These are phyloP conservation scores for Ophioninae sp. DNA, from an alignment of 2,888 invertebrate species.

Conservation along the genomic window DNA sequence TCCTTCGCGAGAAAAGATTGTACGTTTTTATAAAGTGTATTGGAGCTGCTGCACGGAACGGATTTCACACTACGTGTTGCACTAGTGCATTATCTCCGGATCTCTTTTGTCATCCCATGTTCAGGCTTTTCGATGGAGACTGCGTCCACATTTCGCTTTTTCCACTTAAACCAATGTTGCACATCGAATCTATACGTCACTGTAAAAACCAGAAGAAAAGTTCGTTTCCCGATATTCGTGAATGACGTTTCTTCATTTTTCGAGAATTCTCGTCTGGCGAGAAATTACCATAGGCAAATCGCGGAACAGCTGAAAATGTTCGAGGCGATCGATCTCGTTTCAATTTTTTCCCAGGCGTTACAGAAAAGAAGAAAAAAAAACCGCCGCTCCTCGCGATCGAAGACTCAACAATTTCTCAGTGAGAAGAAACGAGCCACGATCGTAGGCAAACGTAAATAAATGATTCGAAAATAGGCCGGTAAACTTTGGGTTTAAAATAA, in stretches of 20 bases:
- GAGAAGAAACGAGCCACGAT: neutral
- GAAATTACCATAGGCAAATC: neutral
- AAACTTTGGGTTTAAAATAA: constrained; percentile 15
- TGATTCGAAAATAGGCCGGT: constrained; percentile 6
- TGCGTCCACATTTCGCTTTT: constrained; percentile 14
- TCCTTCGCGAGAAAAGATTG: neutral
- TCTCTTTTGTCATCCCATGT: constrained; percentile 46
- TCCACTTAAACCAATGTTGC: neutral
- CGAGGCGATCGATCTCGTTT: neutral
- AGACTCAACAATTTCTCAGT: neutral
- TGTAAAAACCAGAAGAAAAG: constrained; percentile 1
- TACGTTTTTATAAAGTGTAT: neutral
- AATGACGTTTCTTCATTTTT: neutral
- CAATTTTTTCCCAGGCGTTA: neutral
- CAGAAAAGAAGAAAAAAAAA: neutral
- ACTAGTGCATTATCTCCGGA: constrained; percentile 18
- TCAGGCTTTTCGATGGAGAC: constrained; percentile 25
- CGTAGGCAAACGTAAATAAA: constrained; percentile 3
- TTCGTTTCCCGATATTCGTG: constrained; percentile 17
- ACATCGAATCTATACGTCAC: neutral
- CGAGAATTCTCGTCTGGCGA: neutral
- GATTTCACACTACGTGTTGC: constrained; percentile 4
- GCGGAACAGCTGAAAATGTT: neutral
- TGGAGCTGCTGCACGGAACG: neutral
- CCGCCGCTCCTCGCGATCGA: neutral